Conservation (phyloP, 2,113 vertebrate genomes). For the Haemorhous mexicanus region DNA sequence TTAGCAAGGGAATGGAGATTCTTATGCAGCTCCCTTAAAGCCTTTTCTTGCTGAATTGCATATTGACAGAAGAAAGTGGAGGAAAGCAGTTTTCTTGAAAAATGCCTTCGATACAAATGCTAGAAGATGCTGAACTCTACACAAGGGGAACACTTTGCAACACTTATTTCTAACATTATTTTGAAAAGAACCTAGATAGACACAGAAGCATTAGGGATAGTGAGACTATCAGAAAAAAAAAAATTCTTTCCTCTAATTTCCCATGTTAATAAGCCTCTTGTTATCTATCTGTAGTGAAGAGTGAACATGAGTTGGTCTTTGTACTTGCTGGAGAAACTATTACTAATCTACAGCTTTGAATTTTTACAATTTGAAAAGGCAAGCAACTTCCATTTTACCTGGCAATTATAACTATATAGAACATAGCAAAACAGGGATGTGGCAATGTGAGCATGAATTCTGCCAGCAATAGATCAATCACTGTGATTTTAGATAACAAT, state of each 20-base stretch:
- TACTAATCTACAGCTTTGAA: neutral
- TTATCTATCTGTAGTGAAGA: neutral
- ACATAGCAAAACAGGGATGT: accelerated
- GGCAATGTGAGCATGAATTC: neutral
- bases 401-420: neutral
- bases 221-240: neutral
- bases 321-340: neutral
- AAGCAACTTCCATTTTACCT: neutral
- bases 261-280: neutral
- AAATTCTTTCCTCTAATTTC: neutral
- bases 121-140: neutral
- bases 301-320: neutral
- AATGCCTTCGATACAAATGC: neutral
- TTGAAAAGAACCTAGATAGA: neutral
- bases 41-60: neutral
- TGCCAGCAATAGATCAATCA: neutral
- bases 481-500: neutral
- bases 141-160: neutral
- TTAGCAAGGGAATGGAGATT: neutral
- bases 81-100: neutral
- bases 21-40: neutral
- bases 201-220: neutral
- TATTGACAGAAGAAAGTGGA: neutral
- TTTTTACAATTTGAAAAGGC: neutral
- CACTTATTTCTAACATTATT: neutral